Conservation (phyloP, 2,797 vertebrate species). For the Phataginus tetradactyla region DNA sequence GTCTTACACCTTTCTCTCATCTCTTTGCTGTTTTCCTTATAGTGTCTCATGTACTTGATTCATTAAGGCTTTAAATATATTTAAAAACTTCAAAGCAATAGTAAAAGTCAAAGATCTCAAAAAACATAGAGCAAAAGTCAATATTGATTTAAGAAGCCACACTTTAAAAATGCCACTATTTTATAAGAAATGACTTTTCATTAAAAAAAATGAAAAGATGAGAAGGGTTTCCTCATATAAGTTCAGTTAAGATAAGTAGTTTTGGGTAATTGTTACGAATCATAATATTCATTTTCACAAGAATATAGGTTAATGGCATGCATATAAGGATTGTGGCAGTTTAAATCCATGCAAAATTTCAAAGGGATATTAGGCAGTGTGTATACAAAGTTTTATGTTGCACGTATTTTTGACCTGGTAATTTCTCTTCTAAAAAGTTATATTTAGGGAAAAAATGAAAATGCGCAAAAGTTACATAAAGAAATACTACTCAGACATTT, state of each 20-base stretch:
- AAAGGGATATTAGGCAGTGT: neutral
- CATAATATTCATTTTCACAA: neutral
- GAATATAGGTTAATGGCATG: neutral
- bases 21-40: neutral
- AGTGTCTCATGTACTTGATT: neutral
- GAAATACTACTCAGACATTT: neutral
- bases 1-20: neutral
- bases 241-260: neutral
- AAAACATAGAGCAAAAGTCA: neutral
- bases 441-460: neutral
- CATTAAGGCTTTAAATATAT: neutral
- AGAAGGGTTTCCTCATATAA: neutral
- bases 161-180: neutral
- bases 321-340: neutral
- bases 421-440: neutral
- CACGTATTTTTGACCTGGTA: neutral
- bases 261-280: neutral
- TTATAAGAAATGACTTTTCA: neutral
- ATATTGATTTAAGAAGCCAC: neutral
- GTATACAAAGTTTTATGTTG: neutral
- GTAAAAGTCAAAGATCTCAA: neutral
- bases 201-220: neutral
- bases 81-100: neutral
- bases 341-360: neutral
- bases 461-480: neutral